Evolutionary conservation across 1,140 invertebrate species (phyloP).

Genomic region (Calycopis cecrops): DNA sequence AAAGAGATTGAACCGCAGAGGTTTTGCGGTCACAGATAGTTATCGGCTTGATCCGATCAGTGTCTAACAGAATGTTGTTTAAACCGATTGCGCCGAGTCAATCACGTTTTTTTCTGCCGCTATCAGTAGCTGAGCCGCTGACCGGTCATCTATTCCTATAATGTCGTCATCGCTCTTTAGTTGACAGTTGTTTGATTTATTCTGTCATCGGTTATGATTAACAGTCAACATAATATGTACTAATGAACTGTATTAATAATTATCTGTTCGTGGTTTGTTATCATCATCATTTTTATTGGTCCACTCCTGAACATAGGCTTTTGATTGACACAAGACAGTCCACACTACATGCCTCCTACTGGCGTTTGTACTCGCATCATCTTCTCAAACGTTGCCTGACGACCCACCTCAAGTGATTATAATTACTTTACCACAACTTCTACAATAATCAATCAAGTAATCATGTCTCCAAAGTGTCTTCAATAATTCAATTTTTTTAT

Average conservation of each 20-base stretch:
- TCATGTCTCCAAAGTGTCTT: no score
- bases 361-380: no score
- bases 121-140: neutral
- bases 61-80: neutral
- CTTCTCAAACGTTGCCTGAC: no score
- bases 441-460: no score
- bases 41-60: slow-evolving; percentile 4
- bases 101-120: neutral
- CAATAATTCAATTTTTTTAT: no score
- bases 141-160: slow-evolving; percentile 10
- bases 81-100: slow-evolving; percentile 6
- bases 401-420: no score
- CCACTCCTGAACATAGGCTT: no score
- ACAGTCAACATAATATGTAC: neutral
- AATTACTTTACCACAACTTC: no score
- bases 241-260: neutral
- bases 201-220: slow-evolving; percentile 4
- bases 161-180: slow-evolving; percentile 24
- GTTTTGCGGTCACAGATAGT: neutral
- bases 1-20: neutral
- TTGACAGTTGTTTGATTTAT: slow-evolving; percentile 11
- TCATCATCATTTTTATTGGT: no score
- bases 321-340: no score
- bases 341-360: no score
- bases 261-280: no score